These are phyloP conservation scores for Redunca redunca DNA, from an alignment of 2,113 vertebrate genomes.

Conservation along the genomic window DNA sequence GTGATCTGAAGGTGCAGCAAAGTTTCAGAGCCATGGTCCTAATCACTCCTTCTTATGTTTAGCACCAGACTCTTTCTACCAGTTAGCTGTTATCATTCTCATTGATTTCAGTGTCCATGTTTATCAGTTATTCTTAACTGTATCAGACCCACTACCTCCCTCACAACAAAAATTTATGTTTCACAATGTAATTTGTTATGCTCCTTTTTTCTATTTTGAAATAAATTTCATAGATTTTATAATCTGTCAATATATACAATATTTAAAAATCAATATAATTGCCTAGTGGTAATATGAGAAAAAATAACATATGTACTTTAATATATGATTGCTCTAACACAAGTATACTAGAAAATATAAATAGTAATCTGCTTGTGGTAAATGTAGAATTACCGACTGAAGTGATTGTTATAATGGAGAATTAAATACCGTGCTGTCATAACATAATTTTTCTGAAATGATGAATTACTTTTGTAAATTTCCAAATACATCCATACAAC, in stretches of 20 bases:
- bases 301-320: slow-evolving; percentile 18
- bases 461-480: slow-evolving; percentile 15
- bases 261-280: slow-evolving; percentile 38
- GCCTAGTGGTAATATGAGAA: not conserved
- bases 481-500: slow-evolving; percentile 23
- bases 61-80: not conserved
- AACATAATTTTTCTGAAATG: slow-evolving; percentile 30
- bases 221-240: slow-evolving; percentile 8
- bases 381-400: not conserved
- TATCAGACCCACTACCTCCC: not conserved
- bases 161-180: not conserved
- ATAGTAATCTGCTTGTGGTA: not conserved
- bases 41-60: not conserved
- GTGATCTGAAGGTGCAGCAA: not conserved
- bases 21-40: not conserved
- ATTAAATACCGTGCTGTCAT: slow-evolving; percentile 35
- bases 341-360: not conserved
- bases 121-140: not conserved
- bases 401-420: not conserved
- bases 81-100: not conserved
- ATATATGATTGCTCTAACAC: slow-evolving; percentile 13
- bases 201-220: slow-evolving; percentile 19
- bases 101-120: not conserved
- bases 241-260: not conserved
- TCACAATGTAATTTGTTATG: not conserved